Percentiles rank a stretch among this genome's conserved stretches.
Conservation (phyloP, 2,113 vertebrate species). For the Mugil cephalus region DNA sequence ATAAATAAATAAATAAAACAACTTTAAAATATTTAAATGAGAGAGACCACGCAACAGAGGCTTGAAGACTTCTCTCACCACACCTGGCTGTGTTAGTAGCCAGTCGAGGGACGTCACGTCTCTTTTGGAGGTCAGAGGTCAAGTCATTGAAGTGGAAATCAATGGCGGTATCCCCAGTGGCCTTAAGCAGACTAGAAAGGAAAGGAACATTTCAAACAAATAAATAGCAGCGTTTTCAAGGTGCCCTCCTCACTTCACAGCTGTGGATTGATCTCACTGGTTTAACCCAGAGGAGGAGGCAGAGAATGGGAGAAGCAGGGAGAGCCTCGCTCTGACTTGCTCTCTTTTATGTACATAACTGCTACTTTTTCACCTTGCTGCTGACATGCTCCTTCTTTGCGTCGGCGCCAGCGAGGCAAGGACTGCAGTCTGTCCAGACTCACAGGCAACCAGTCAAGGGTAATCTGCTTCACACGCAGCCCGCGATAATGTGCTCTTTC, state of each 20-base stretch:
- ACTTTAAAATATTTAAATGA: constrained; percentile 59
- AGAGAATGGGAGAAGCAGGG: constrained; percentile 55
- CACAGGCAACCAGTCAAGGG: constrained; percentile 49
- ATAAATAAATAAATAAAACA: not conserved
- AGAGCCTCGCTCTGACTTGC: constrained; percentile 46
- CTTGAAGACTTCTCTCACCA: constrained; percentile 39
- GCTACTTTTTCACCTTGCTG: constrained; percentile 73
- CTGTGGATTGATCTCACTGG: constrained; percentile 73
- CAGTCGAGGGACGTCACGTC: constrained; percentile 59
- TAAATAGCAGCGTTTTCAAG: constrained; percentile 80
- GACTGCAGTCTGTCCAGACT: constrained; percentile 46
- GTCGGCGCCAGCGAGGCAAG: constrained; percentile 26
- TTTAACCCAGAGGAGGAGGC: constrained; percentile 74
- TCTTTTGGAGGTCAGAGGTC: constrained; percentile 65
- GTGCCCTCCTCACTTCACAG: constrained; percentile 81
- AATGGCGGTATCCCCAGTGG: constrained; percentile 68
- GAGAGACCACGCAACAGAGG: constrained; percentile 24
- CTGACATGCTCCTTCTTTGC: constrained; percentile 44
- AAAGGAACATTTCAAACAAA: constrained; percentile 80
- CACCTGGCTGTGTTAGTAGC: constrained; percentile 56
- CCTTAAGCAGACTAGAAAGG: constrained; percentile 72
- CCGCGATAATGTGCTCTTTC: constrained; percentile 14
- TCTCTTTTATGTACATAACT: constrained; percentile 63
- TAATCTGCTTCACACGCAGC: constrained; percentile 52
- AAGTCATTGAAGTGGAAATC: constrained; percentile 78